Base-by-base conservation (phyloP, 2,888 invertebrate species). In the Sphaerophoria taeniata region DNA sequence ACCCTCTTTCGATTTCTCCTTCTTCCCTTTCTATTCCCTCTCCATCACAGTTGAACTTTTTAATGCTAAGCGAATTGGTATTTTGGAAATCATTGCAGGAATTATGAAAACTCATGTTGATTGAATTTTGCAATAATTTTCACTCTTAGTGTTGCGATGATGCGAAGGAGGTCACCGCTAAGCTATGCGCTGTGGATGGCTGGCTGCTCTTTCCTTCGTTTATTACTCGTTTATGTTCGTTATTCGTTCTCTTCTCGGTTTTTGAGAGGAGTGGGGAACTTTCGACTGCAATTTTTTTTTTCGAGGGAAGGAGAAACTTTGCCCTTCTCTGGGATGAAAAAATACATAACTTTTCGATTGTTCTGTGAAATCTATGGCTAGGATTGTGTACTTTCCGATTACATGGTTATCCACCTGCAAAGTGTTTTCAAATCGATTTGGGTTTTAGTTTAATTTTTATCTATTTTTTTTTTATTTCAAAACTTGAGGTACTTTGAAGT, bases 41-140 rank as follows among this genome's bases (percentile, higher is more conserved):
- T 4, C 31, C 43, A 14, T 12, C 0, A 9, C 24, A 5, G 14
- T 16, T 9, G 11, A 11, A 9, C 43, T 5, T 9, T 11, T 43
- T 9, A 4, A 4, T 9, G 0, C 39, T 6, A 24, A 7, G 2
- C 9, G 7, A 2, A 16, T 53, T 51, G 12, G 43, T 53, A 60
- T 75, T 84, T 69, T 47, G 75, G 80, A 75, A 84, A 84, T 85
- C 85, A 80, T 81, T 73, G 81, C 69, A 69, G 85, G 85, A 85
- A 70, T 85, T 80, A 85, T 85, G 85, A 85, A 85, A 85, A 85
- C 80, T 73, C 82, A 83, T 77, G 82, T 81, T 85, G 85, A 85
- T 85, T 85, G 85, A 81, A 80, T 85, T 81, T 80, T 81, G 76
- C 81, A 80, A 80, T 81, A 69, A 85, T 81, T 80, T 45, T 36